These are phyloP conservation scores for Chaetogeoica ovagalla DNA, from an alignment of 2,888 invertebrate species.

Conservation along the genomic window DNA sequence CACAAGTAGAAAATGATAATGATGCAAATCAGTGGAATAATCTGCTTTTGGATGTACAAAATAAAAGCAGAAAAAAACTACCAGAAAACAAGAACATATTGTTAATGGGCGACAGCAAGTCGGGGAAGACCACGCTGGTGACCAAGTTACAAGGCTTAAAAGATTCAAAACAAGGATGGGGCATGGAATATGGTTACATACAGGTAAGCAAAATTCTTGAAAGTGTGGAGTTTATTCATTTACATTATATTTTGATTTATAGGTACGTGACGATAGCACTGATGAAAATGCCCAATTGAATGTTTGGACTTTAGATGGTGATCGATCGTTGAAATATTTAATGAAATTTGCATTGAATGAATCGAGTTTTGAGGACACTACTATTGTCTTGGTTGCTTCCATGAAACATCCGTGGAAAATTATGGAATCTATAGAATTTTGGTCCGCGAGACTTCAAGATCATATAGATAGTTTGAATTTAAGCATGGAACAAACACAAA, in stretches of 20 bases:
- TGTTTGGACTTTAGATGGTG: conserved; percentile 96
- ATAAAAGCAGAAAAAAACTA: conserved; percentile 90
- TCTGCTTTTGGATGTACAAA: conserved; percentile 74
- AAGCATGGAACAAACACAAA: conserved; percentile 44
- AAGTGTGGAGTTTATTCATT: not conserved
- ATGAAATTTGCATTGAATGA: conserved; percentile 88
- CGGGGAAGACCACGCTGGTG: conserved; percentile 95
- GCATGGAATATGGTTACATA: conserved; percentile 96
- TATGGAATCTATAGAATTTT: conserved; percentile 88
- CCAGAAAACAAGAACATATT: conserved; percentile 91
- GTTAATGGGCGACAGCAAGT: conserved; percentile 94
- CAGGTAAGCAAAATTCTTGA: conserved; percentile 67
- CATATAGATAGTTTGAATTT: conserved; percentile 89
- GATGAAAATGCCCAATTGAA: conserved; percentile 67
- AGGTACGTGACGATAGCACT: conserved; percentile 44
- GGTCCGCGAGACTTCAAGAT: conserved; percentile 86
- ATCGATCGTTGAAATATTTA: conserved; percentile 88
- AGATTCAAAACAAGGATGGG: conserved; percentile 96
- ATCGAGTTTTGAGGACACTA: conserved; percentile 86
- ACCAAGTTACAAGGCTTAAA: conserved; percentile 96
- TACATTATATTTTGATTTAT: conserved; percentile 2
- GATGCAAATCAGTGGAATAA: conserved; percentile 45
- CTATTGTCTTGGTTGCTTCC: conserved; percentile 89
- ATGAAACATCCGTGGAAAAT: conserved; percentile 97
- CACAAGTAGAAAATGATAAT: conserved; percentile 12